Evolutionary conservation across 2,113 vertebrate genomes (phyloP).

Genomic region (Silurus asotus): DNA sequence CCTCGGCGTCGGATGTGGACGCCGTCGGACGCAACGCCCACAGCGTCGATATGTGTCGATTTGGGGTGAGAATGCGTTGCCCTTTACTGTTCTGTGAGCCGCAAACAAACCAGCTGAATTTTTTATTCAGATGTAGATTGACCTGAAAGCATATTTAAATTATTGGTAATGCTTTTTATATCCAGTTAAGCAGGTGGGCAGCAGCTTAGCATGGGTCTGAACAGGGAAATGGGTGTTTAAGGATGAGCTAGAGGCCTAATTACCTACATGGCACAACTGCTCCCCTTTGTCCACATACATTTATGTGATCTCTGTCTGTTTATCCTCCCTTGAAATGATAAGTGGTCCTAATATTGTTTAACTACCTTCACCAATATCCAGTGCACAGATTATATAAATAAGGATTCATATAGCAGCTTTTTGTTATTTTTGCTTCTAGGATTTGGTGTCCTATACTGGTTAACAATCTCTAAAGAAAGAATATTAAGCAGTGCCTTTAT

Average conservation of each 20-base stretch:
- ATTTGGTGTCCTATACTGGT: background rate
- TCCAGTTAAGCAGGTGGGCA: background rate
- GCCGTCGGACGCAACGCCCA: no score
- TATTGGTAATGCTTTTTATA: background rate
- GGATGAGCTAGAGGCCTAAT: background rate
- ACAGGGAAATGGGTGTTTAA: background rate
- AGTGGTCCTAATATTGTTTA: background rate
- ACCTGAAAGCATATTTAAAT: background rate
- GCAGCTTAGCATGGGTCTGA: background rate
- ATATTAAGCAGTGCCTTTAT: background rate
- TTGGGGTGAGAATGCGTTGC: no score
- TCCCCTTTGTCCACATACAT: background rate
- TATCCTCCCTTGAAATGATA: constrained; percentile 45
- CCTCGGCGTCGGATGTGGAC: no score
- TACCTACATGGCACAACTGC: background rate
- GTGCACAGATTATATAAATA: background rate
- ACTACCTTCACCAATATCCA: background rate
- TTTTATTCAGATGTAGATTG: background rate
- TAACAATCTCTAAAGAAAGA: background rate
- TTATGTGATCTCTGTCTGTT: background rate
- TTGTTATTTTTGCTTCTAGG: background rate
- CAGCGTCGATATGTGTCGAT: no score
- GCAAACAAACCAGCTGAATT: background rate
- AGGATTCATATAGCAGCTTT: background rate
- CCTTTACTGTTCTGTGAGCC: background rate